phyloP scores from a whole-genome alignment of 2,888 invertebrate genomes.

The Latrodectus hesperus region DNA sequence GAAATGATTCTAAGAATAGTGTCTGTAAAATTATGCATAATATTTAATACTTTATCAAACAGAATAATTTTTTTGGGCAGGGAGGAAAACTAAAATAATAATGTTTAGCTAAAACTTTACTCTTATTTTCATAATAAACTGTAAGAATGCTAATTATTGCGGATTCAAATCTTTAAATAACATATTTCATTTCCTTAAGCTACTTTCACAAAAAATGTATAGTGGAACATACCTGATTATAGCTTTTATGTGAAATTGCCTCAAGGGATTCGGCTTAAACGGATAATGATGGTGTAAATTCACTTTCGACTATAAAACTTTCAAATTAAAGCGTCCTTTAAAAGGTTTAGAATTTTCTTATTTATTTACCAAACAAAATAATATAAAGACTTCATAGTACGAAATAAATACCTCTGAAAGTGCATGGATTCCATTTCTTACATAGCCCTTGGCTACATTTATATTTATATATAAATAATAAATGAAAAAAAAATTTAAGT shows the following conservation, averaged over 20 bases:
- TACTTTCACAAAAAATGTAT: no score
- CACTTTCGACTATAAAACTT: not conserved
- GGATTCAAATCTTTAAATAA: no score
- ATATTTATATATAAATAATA: slow-evolving; percentile 28
- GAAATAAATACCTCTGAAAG: not conserved
- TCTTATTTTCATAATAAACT: no score
- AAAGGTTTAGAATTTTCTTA: slow-evolving; percentile 24
- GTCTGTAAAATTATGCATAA: no score
- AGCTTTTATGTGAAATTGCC: slow-evolving; percentile 18
- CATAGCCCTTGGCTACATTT: slow-evolving; percentile 11
- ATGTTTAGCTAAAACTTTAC: no score
- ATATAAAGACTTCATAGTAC: slow-evolving; percentile 11
- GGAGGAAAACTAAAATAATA: no score
- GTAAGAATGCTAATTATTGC: no score
- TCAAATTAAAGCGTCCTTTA: slow-evolving; percentile 31
- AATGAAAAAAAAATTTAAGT: slow-evolving; percentile 5
- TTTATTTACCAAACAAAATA: slow-evolving; percentile 16
- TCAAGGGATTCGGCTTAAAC: not conserved
- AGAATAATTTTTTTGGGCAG: no score
- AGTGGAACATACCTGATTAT: not conserved
- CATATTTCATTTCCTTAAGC: no score
- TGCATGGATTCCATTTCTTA: slow-evolving; percentile 9
- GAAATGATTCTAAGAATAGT: no score
- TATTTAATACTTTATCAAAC: no score
- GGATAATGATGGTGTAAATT: slow-evolving; percentile 23